Conservation (phyloP, 2,113 vertebrate genomes). For the Aegotheles bennettii region DNA sequence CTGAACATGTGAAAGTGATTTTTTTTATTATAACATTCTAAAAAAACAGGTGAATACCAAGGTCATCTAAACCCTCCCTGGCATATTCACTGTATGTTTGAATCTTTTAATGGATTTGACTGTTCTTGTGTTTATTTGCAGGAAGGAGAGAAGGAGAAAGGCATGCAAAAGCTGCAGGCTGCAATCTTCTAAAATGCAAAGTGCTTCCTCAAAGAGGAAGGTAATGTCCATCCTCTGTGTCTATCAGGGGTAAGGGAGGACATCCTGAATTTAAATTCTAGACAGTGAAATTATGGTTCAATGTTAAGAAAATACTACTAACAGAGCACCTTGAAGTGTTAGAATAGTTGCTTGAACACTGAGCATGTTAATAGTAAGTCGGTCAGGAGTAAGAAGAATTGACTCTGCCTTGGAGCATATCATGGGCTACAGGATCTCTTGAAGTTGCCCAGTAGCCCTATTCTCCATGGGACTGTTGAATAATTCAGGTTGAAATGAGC, state of each 20-base stretch:
- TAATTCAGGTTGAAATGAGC: too few species aligned
- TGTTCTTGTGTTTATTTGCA: background rate
- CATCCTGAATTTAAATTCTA: background rate
- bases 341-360: background rate
- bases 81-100: background rate
- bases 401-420: background rate
- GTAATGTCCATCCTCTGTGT: background rate
- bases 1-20: background rate
- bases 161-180: background rate
- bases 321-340: background rate
- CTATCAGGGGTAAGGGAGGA: background rate
- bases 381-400: background rate
- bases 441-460: background rate
- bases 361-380: background rate
- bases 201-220: background rate
- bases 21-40: background rate
- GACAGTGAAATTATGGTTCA: background rate
- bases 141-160: background rate
- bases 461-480: background rate
- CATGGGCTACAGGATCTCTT: background rate
- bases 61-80: background rate
- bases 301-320: background rate
- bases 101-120: background rate
- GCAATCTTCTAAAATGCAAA: background rate
- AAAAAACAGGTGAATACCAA: background rate